Percentiles rank a stretch among this genome's conserved stretches.
These are phyloP conservation scores for Cantharis rustica DNA, from an alignment of 2,888 invertebrate species.

Conservation along the genomic window DNA sequence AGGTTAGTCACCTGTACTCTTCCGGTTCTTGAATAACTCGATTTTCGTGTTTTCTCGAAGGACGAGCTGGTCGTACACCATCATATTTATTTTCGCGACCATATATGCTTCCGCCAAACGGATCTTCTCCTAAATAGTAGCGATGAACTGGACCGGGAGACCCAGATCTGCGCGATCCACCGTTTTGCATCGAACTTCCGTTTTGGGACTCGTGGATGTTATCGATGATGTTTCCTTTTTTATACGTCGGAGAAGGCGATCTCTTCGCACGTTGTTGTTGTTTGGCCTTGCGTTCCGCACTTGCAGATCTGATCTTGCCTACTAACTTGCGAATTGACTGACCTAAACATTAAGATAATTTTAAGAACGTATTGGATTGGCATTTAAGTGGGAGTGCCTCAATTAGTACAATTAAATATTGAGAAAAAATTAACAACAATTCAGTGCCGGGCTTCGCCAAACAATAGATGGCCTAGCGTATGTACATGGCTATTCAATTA, in stretches of 20 bases:
- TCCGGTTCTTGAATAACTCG: conserved; percentile 38
- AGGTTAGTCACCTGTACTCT: conserved; percentile 57
- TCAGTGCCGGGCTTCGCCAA: background rate
- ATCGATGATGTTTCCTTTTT: conserved; percentile 62
- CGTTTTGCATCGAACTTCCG: conserved; percentile 40
- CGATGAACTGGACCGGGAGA: conserved; percentile 68
- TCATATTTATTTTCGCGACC: conserved; percentile 85
- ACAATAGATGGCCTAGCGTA: background rate
- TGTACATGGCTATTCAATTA: background rate
- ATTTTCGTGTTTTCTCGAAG: conserved; percentile 43
- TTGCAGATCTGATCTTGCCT: conserved; percentile 79
- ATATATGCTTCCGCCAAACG: conserved; percentile 81
- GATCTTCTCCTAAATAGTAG: conserved; percentile 87
- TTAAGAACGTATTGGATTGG: conserved; percentile 13
- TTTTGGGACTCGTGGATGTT: conserved; percentile 52
- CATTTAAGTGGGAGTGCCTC: conserved; percentile 24
- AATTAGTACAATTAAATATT: conserved; percentile 8
- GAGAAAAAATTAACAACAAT: background rate
- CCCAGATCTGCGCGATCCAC: conserved; percentile 44
- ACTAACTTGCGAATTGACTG: conserved; percentile 83
- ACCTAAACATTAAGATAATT: conserved; percentile 59
- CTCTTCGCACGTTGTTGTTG: conserved; percentile 57
- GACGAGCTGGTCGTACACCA: conserved; percentile 61
- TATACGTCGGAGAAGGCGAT: conserved; percentile 65
- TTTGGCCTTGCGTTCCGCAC: conserved; percentile 70